phyloP scores from a whole-genome alignment of 2,113 vertebrate genomes.

The Microtus oregoni region DNA sequence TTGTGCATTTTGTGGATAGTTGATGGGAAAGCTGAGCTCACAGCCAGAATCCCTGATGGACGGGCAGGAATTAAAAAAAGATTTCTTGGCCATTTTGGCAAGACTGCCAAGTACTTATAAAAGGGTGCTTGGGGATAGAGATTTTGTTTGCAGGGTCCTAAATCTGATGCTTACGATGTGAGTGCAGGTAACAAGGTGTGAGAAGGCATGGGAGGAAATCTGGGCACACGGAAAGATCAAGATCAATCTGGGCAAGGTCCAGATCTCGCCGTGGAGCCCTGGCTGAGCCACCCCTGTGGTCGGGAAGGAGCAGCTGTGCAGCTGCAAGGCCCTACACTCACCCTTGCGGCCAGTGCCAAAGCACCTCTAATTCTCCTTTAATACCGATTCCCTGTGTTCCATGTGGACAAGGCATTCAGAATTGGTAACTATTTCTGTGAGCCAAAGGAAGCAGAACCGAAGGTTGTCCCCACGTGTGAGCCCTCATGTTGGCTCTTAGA shows the following conservation, averaged over 20 bases:
- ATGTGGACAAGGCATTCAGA: not conserved
- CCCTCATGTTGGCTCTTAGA: not conserved
- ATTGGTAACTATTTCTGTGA: not conserved
- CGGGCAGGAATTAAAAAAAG: not conserved
- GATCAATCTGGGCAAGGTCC: no score
- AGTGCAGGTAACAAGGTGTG: not conserved
- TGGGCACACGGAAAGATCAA: rapidly evolving
- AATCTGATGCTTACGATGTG: not conserved
- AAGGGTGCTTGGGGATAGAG: slow-evolving; percentile 14
- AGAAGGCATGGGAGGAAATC: not conserved
- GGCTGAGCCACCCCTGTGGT: not conserved
- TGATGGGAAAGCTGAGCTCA: not conserved
- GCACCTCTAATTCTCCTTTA: not conserved
- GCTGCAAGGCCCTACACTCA: not conserved
- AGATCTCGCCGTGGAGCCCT: no score
- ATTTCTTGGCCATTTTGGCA: slow-evolving; percentile 29
- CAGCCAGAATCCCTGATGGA: not conserved
- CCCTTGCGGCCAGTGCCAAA: not conserved
- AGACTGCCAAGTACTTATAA: slow-evolving; percentile 40
- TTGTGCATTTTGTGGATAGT: not conserved
- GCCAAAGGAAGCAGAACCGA: not conserved
- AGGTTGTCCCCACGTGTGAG: not conserved
- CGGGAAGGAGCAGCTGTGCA: rapidly evolving
- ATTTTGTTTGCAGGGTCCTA: slow-evolving; percentile 52
- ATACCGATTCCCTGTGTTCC: not conserved